Percentiles rank a stretch among this genome's conserved stretches.
phyloP scores from a whole-genome alignment of 2,797 vertebrate genomes.

The Periophthalmus magnuspinnatus region DNA sequence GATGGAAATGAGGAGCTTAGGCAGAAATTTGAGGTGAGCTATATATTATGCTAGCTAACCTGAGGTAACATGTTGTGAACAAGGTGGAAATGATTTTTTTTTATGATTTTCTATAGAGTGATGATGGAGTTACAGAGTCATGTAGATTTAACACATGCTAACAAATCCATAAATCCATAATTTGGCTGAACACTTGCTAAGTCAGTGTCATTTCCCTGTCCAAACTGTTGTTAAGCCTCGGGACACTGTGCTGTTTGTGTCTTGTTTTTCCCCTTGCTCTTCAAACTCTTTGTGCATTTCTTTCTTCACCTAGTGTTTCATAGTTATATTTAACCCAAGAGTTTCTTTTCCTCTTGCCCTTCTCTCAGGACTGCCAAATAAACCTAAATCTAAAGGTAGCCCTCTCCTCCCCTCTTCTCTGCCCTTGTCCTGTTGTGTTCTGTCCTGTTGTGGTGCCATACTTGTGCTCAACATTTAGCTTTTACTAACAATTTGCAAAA shows the following conservation, averaged over 20 bases:
- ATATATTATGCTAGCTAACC: not conserved
- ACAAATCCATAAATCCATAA: not conserved
- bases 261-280: constrained; percentile 22
- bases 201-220: not conserved
- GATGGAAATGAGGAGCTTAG: constrained; percentile 90
- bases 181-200: not conserved
- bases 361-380: constrained; percentile 76
- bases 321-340: constrained; percentile 66
- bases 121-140: not conserved
- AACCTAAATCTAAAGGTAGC: constrained; percentile 73
- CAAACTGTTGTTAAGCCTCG: not conserved
- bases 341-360: constrained; percentile 63
- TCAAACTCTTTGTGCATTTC: constrained; percentile 53
- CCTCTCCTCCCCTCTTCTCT: constrained; percentile 11
- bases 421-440: constrained; percentile 17
- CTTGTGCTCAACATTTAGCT: constrained; percentile 25
- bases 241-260: constrained; percentile 27
- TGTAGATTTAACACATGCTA: not conserved
- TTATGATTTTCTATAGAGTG: not conserved
- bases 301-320: constrained; percentile 54
- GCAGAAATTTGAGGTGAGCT: constrained; percentile 95
- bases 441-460: constrained; percentile 34
- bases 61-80: not conserved
- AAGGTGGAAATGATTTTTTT: not conserved
- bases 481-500: constrained; percentile 56